Evolutionary conservation across 2,888 invertebrate genomes (phyloP).

Genomic region (Heliothis peltigera): DNA sequence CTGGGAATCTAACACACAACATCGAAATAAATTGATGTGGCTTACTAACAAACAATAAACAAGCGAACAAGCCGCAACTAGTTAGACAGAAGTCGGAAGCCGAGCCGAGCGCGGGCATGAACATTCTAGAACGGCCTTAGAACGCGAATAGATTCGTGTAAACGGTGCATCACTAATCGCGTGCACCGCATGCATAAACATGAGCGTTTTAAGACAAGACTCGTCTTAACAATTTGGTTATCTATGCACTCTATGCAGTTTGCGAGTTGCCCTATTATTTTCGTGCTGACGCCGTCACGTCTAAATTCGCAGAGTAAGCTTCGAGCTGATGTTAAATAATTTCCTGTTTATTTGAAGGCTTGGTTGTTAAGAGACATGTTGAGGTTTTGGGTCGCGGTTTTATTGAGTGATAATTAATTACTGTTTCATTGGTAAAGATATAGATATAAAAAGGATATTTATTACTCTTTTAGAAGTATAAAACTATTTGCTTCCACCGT

Average conservation of each 20-base stretch:
- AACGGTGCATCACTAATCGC: constrained; percentile 55
- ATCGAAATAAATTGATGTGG: background rate
- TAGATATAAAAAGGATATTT: background rate
- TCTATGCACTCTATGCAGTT: constrained; percentile 55
- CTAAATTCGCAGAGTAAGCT: constrained; percentile 55
- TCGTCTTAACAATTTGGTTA: constrained; percentile 59
- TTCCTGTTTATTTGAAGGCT: constrained; percentile 53
- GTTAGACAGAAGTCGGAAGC: background rate
- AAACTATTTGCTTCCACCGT: no score
- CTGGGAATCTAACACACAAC: background rate
- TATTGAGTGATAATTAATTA: constrained; percentile 2
- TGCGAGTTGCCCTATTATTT: constrained; percentile 58
- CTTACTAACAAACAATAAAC: constrained; percentile 5
- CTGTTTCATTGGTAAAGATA: background rate
- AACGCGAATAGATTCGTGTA: constrained; percentile 44
- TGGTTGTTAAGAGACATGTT: constrained; percentile 11
- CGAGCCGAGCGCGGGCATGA: background rate
- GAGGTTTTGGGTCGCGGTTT: constrained; percentile 13
- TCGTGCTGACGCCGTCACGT: constrained; percentile 54
- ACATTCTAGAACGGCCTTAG: constrained; percentile 18
- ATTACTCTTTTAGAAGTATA: background rate
- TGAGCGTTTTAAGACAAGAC: constrained; percentile 53
- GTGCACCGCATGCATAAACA: constrained; percentile 51
- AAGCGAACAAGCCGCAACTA: constrained; percentile 1
- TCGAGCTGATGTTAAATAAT: constrained; percentile 59